Evolutionary conservation across 2,888 invertebrate genomes (phyloP).

Genomic region (Tigriopus californicus): DNA sequence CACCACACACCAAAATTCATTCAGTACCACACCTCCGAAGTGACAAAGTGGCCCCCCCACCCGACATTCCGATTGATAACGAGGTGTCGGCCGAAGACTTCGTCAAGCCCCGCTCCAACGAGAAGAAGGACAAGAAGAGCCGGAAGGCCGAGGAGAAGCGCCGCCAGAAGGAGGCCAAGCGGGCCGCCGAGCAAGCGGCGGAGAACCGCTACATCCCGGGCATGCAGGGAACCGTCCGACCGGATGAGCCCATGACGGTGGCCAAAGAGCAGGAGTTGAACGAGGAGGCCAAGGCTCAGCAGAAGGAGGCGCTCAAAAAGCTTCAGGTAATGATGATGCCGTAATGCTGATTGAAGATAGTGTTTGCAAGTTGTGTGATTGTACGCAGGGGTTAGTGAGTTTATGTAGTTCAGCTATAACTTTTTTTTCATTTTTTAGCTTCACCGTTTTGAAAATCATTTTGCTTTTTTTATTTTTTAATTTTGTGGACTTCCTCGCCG

Average conservation of each 20-base stretch:
- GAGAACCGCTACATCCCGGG: constrained; percentile 9
- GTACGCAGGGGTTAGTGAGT: no score
- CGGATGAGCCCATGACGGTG: neutral
- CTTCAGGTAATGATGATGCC: no score
- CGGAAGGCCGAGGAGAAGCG: constrained; percentile 22
- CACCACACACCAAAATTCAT: no score
- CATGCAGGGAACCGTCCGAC: constrained; percentile 1
- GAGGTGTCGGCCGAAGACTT: constrained; percentile 16
- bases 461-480: no score
- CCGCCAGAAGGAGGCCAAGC: constrained; percentile 5
- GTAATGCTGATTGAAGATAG: no score
- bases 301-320: neutral
- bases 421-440: no score
- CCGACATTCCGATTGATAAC: neutral
- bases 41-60: neutral
- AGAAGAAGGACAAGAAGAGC: constrained; percentile 19
- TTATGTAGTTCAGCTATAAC: no score
- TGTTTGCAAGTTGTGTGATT: no score
- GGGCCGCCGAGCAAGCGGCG: neutral
- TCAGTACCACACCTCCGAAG: neutral
- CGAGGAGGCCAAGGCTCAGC: neutral
- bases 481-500: no score
- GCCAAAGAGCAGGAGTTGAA: neutral
- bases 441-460: no score
- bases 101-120: constrained; percentile 17